Conservation (phyloP, 2,797 vertebrate genomes). For the Botia kubotai region DNA sequence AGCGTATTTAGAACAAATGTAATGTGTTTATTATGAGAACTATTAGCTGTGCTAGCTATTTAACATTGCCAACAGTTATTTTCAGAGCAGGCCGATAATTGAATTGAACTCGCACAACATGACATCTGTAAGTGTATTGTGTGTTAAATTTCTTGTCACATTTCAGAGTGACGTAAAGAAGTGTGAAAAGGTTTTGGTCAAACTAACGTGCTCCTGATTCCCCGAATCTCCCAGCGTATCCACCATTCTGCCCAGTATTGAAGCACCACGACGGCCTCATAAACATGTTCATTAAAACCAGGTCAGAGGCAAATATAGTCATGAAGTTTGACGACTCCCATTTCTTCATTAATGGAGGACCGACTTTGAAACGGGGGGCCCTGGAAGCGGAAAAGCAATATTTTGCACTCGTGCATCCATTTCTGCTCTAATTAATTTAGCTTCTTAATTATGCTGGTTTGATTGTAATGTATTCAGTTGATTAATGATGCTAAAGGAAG, state of each 20-base stretch:
- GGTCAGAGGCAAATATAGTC: slow-evolving; percentile 44
- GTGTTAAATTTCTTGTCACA: not conserved
- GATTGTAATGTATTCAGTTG: slow-evolving; percentile 63
- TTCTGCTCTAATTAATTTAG: slow-evolving; percentile 61
- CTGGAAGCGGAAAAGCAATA: slow-evolving; percentile 45
- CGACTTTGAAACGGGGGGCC: not conserved
- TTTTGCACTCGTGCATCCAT: slow-evolving; percentile 57
- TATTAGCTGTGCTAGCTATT: too few species aligned
- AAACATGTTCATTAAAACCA: slow-evolving; percentile 41
- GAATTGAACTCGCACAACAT: too few species aligned
- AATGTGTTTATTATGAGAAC: too few species aligned
- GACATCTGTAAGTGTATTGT: too few species aligned
- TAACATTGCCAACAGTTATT: too few species aligned
- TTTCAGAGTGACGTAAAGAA: not conserved
- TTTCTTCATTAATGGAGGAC: slow-evolving; percentile 42
- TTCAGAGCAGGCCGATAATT: too few species aligned
- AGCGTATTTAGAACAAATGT: too few species aligned
- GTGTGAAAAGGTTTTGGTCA: slow-evolving; percentile 18
- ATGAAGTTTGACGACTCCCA: slow-evolving; percentile 45
- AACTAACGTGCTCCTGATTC: slow-evolving; percentile 2
- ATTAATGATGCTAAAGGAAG: slow-evolving; percentile 61
- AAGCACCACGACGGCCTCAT: slow-evolving; percentile 23
- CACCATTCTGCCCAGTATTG: slow-evolving; percentile 10
- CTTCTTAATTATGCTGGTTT: slow-evolving; percentile 58
- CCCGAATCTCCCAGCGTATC: slow-evolving; percentile 12